A percentile compares a stretch with the other conserved stretches of the same genome.
Evolutionary conservation across 2,113 vertebrate species (phyloP).

Genomic region (Tachycineta bicolor): DNA sequence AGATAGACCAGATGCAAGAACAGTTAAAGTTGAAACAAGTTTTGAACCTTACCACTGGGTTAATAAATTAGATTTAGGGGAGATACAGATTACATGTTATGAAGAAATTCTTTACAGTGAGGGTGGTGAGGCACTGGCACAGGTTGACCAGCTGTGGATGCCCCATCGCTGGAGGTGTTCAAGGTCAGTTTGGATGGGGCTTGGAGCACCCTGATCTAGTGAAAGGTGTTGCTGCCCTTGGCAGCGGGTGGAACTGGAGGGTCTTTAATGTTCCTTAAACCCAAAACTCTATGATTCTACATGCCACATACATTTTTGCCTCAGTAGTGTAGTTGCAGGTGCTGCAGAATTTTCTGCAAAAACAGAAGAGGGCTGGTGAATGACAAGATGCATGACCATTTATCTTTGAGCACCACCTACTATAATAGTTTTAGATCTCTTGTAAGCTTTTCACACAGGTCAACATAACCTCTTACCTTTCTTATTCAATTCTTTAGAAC

Average conservation of each 20-base stretch:
- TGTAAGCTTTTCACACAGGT: neutral
- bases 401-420: neutral
- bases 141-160: neutral
- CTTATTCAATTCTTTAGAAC: neutral
- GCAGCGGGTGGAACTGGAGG: neutral
- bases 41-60: neutral
- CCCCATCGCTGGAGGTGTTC: neutral
- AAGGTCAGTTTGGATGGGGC: neutral
- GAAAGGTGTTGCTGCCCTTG: neutral
- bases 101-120: neutral
- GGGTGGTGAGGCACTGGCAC: neutral
- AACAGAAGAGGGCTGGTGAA: neutral
- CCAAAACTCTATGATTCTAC: neutral
- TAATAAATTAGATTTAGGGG: neutral
- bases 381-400: neutral
- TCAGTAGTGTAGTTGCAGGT: neutral
- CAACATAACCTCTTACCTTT: neutral
- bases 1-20: neutral
- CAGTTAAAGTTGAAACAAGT: neutral
- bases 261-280: neutral
- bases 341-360: neutral
- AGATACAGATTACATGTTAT: neutral
- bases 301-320: neutral
- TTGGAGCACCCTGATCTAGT: neutral
- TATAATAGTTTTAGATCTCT: neutral